Evolutionary conservation across 1,140 invertebrate species (phyloP).

Genomic region (Calosoma granatense): DNA sequence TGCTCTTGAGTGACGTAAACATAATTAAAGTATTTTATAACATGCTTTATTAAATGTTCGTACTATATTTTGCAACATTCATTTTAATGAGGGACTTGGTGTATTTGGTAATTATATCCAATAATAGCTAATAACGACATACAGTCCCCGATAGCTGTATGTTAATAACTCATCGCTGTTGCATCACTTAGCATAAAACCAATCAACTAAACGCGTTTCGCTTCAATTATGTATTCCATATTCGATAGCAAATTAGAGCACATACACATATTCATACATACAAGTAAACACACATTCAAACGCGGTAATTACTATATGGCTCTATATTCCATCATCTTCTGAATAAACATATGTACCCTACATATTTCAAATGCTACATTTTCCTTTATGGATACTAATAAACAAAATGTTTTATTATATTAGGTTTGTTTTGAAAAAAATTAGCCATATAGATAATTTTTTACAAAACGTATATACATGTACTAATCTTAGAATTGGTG

Average conservation of each 20-base stretch:
- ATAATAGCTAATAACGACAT: not conserved
- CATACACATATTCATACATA: not conserved
- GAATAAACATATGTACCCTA: no score
- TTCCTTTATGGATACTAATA: no score
- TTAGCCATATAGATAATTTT: not conserved
- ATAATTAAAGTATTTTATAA: no score
- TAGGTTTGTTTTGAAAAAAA: not conserved
- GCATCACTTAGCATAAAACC: constrained; percentile 3
- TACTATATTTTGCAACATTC: not conserved
- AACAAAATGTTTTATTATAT: no score
- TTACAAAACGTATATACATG: no score
- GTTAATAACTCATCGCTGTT: not conserved
- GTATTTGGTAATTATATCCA: not conserved
- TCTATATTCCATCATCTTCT: no score
- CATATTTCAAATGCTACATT: no score
- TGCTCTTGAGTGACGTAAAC: no score
- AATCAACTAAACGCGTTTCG: not conserved
- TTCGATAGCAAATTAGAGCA: not conserved
- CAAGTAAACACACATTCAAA: no score
- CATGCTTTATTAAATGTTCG: no score
- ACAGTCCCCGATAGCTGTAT: not conserved
- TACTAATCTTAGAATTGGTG: no score
- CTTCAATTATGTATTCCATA: not conserved
- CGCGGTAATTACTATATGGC: no score
- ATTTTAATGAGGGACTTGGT: not conserved